Conservation (phyloP, 2,797 vertebrate species). For the Hypotaenidia philippensis region DNA sequence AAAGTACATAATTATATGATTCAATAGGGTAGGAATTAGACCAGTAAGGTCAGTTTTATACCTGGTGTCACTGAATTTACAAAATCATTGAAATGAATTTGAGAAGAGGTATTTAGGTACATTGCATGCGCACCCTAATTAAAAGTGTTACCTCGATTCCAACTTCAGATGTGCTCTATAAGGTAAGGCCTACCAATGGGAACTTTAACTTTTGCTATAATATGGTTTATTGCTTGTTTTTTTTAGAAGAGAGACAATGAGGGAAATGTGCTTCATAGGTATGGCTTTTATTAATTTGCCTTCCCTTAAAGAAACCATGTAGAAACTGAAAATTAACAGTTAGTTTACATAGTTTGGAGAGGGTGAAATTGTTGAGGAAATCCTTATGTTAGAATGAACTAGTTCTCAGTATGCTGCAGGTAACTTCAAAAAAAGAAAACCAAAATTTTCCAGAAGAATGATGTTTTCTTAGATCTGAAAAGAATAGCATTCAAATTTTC, state of each 20-base stretch:
- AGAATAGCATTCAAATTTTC: neutral
- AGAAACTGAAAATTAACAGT: neutral
- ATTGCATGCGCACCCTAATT: neutral
- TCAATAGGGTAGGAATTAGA: neutral
- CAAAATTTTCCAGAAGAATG: neutral
- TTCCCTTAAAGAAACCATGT: neutral
- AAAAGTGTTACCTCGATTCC: neutral
- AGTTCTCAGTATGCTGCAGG: neutral
- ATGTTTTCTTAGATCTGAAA: neutral
- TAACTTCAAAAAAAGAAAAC: neutral
- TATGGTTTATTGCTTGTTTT: neutral
- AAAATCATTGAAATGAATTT: neutral
- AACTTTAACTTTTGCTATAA: neutral
- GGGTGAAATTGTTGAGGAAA: neutral
- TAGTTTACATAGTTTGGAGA: neutral
- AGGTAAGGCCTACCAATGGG: fast-evolving
- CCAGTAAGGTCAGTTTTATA: neutral
- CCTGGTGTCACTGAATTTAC: neutral
- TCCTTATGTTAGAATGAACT: neutral
- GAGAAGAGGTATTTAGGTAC: neutral
- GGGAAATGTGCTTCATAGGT: neutral
- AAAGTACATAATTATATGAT: neutral
- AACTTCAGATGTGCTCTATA: neutral
- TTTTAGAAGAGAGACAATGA: neutral
- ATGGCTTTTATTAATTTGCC: neutral